phyloP scores from a whole-genome alignment of 2,113 vertebrate species.

The Montifringilla adamsi region DNA sequence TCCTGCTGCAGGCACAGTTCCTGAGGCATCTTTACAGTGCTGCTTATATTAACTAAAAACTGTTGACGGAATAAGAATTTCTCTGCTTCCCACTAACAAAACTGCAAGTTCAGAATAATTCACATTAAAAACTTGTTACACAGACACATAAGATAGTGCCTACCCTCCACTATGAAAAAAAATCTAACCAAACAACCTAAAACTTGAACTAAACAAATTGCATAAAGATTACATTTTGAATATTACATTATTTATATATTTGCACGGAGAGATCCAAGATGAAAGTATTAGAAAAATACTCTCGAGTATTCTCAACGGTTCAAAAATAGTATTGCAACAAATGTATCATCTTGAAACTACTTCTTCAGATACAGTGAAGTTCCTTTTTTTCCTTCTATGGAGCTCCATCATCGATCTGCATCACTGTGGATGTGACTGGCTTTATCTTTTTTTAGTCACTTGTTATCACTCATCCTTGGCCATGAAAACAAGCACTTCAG shows the following conservation, averaged over 20 bases:
- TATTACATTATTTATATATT: neutral
- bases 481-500: neutral
- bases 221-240: neutral
- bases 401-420: rapidly evolving
- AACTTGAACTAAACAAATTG: neutral
- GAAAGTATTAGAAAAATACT: neutral
- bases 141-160: neutral
- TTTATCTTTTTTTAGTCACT: neutral
- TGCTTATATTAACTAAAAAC: neutral
- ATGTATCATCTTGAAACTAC: neutral
- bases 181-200: neutral
- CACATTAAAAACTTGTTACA: neutral
- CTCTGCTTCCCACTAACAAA: neutral
- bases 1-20: neutral
- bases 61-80: neutral
- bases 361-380: neutral
- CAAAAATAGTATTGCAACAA: neutral
- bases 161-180: neutral
- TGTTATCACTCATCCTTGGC: neutral
- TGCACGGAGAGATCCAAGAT: neutral
- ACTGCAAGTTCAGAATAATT: neutral
- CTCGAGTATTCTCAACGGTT: neutral
- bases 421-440: neutral
- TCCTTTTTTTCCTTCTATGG: neutral
- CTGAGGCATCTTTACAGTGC: neutral